Conservation (phyloP, 1,140 invertebrate genomes). For the Aphelenchoides avenae region DNA sequence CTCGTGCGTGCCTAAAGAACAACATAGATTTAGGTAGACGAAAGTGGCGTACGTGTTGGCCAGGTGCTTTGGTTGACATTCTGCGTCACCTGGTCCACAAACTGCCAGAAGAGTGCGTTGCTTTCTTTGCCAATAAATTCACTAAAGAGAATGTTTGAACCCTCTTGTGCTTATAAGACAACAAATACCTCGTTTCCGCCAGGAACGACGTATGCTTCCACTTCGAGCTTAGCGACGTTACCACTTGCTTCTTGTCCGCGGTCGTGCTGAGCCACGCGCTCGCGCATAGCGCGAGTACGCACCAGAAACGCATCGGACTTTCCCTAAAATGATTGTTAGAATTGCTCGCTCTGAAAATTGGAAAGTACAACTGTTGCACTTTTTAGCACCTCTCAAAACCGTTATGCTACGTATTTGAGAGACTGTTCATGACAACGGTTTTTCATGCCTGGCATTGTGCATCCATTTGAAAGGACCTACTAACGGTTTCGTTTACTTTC, state of each 20-base stretch:
- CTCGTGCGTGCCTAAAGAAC: conserved; percentile 39
- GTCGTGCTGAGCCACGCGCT: too few species aligned
- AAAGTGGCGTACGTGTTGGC: conserved; percentile 14
- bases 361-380: too few species aligned
- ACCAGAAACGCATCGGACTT: too few species aligned
- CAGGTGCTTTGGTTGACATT: conserved; percentile 17
- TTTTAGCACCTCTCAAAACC: too few species aligned
- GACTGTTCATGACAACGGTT: too few species aligned
- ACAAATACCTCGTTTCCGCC: conserved; percentile 53
- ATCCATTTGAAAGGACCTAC: too few species aligned
- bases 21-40: background rate
- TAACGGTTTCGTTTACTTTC: too few species aligned
- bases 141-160: conserved; percentile 31
- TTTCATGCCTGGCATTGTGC: too few species aligned
- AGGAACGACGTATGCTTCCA: conserved; percentile 56
- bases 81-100: conserved; percentile 29
- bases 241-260: conserved; percentile 46
- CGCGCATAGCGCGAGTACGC: too few species aligned
- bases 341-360: too few species aligned
- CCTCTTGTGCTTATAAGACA: background rate
- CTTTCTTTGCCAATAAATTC: conserved; percentile 52
- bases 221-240: conserved; percentile 43
- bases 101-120: conserved; percentile 42
- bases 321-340: too few species aligned
- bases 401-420: too few species aligned